phyloP scores from a whole-genome alignment of 2,113 vertebrate genomes.

The Tricholaema leucomelas region DNA sequence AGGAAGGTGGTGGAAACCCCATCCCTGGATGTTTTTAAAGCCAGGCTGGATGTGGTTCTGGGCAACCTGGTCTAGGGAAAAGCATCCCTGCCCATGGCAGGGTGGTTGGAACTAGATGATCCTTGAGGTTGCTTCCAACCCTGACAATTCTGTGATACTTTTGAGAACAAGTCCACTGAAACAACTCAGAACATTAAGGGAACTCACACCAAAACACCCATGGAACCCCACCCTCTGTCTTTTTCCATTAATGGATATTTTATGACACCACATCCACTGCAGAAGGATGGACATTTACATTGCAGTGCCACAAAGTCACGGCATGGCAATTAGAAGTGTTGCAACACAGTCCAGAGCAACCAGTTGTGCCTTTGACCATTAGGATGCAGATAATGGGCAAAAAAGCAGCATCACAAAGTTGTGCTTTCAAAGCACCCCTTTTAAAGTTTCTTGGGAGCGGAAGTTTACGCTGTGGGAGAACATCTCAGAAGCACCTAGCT shows the following conservation, averaged over 20 bases:
- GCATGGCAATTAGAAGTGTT: accelerated
- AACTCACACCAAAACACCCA: neutral
- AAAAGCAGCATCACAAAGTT: neutral
- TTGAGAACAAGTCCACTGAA: neutral
- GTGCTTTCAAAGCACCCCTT: no score
- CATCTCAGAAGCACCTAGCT: neutral
- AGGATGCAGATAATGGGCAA: neutral
- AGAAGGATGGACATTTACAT: neutral
- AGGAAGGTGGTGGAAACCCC: no score
- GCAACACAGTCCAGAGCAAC: neutral
- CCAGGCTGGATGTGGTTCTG: no score
- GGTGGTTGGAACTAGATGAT: no score
- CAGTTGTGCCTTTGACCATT: accelerated
- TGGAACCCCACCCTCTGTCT: accelerated
- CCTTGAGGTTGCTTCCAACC: no score
- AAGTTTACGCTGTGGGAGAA: neutral
- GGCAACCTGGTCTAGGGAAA: no score
- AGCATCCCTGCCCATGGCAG: no score
- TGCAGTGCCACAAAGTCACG: neutral
- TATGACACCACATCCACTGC: neutral
- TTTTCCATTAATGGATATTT: neutral
- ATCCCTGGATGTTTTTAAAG: no score
- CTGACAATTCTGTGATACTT: neutral
- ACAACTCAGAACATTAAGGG: neutral
- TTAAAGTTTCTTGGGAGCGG: neutral